Base-by-base conservation (phyloP, 2,113 vertebrate genomes). In the Tetraodon nigroviridis region DNA sequence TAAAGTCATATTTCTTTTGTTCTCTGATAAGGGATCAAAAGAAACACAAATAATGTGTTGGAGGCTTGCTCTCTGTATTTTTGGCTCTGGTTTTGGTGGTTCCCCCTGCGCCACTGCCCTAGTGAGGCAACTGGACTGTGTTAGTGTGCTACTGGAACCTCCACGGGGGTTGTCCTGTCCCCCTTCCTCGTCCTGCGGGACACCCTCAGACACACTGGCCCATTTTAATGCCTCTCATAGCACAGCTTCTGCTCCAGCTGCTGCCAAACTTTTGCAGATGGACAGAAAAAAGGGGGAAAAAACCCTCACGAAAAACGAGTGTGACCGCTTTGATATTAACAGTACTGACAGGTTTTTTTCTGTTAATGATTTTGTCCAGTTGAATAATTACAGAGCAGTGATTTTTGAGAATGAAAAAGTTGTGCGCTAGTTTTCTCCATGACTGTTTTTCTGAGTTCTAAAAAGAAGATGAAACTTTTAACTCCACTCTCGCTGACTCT, bases 181-280 rank as follows among this genome's bases (percentile, higher is more conserved):
- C 64, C 69, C 62, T 65, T 69, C 58, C 51, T 22, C 24, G 11
- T 85, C 84, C 84, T 73, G n/a, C n/a, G 48, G 81, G 87, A 85
- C 68, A 72, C 62, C 74, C 72, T 71, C 69, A 82, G 85, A 78
- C 86, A 87, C 75, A 80, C 71, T 88, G 81, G 78, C 89, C 87
- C 80, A 85, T 75, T 88, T 87, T 57, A 50, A 57, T 64, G 60
- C 61, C 51, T 60, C 48, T 46, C 55, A 51, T 16, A 13, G 46
- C 64, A 55, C 71, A 56, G 41, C 62, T 64, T 16, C 42, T 27
- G 52, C 61, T 78, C 69, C 67, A 60, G 69, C 71, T 80, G 69
- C 73, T 80, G 62, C 71, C 78, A 80, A 51, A 69, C 70, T 49
- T 49, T 64, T 69, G 51, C 52, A 24, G 22, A 49, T 63, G 21